Conservation (phyloP, 2,113 vertebrate species). For the Mola mola region DNA sequence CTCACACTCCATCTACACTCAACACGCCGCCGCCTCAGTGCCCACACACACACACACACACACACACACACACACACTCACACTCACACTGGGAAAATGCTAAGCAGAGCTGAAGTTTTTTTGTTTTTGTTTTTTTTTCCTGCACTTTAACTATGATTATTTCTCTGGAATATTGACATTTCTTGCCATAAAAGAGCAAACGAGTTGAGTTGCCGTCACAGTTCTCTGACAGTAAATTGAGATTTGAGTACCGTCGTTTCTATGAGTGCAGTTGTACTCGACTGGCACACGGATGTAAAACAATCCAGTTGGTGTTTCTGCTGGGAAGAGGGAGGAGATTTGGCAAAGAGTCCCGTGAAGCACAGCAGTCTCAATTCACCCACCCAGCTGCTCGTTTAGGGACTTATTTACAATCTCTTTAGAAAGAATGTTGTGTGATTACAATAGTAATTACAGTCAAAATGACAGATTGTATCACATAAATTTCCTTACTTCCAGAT, state of each 20-base stretch:
- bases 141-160: no score
- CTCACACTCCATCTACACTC: conserved; percentile 51
- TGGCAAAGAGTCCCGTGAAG: not conserved
- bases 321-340: not conserved
- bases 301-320: not conserved
- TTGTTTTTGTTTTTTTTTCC: no score
- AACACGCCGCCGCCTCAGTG: not conserved
- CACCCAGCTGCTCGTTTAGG: not conserved
- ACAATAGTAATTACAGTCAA: no score
- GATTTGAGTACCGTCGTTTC: not conserved
- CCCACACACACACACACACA: conserved; percentile 21
- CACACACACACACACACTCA: no score
- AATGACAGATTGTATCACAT: no score
- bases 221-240: not conserved
- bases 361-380: not conserved
- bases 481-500: no score
- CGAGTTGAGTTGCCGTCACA: not conserved
- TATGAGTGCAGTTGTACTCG: not conserved
- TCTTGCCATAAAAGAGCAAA: not conserved
- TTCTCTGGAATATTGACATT: not conserved
- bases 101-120: not conserved
- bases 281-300: not conserved
- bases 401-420: not conserved
- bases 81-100: no score
- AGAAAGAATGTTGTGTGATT: not conserved